Evolutionary conservation across 2,888 invertebrate species (phyloP).

Genomic region (Drosophila birchii): DNA sequence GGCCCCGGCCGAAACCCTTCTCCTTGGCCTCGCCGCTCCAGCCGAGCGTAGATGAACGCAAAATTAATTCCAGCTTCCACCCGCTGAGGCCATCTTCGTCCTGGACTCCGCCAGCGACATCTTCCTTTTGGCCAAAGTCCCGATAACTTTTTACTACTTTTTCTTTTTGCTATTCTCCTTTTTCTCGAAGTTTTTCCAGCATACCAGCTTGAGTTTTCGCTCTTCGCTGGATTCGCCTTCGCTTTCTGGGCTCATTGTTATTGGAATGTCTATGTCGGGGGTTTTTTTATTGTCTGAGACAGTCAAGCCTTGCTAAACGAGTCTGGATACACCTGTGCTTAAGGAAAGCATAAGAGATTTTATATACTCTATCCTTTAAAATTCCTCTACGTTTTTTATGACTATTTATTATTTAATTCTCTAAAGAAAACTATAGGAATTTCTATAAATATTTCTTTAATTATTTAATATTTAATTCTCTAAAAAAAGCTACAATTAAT

Average conservation of each 20-base stretch:
- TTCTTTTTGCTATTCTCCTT: conserved; percentile 16
- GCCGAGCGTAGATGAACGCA: conserved; percentile 63
- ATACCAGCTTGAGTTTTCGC: neutral
- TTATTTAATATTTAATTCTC: neutral
- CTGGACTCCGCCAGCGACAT: conserved; percentile 19
- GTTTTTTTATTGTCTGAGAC: conserved; percentile 18
- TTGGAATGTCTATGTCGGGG: conserved; percentile 60
- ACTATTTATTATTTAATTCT: neutral
- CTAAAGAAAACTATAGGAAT: neutral
- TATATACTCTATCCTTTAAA: neutral
- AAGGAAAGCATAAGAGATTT: neutral
- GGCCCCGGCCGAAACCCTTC: neutral
- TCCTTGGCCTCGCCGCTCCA: conserved; percentile 22
- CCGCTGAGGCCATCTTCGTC: conserved; percentile 10
- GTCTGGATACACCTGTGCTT: neutral
- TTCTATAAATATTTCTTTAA: neutral
- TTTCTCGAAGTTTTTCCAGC: conserved; percentile 23
- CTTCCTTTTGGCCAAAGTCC: conserved; percentile 33
- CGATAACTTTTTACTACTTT: conserved; percentile 57
- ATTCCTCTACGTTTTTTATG: too few relatives aligned
- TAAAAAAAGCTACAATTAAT: neutral
- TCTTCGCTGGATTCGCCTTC: conserved; percentile 11
- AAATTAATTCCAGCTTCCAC: conserved; percentile 76
- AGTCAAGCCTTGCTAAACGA: neutral
- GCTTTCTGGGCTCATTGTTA: conserved; percentile 63